Evolutionary conservation across 2,797 vertebrate genomes (phyloP).

Genomic region (Xerus rutilus): DNA sequence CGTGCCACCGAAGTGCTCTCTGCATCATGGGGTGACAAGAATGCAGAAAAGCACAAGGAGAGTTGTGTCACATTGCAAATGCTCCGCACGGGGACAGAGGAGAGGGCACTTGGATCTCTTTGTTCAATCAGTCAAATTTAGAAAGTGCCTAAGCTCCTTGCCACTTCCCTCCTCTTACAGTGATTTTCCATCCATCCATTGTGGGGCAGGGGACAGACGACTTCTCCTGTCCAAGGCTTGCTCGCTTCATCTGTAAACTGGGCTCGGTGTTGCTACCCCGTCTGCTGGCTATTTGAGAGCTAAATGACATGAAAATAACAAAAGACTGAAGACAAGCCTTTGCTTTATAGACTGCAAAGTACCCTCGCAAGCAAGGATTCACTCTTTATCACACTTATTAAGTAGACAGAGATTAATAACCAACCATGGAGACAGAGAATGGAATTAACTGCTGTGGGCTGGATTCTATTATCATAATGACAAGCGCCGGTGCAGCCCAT

Average conservation of each 20-base stretch:
- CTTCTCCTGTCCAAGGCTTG: background rate
- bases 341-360: background rate
- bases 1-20: too few relatives aligned
- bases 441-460: conserved; percentile 21
- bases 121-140: background rate
- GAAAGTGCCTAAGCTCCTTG: background rate
- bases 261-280: background rate
- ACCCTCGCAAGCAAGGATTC: background rate
- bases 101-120: background rate
- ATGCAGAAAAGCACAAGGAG: background rate
- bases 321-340: accelerated
- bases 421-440: background rate
- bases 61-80: accelerated
- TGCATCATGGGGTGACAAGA: background rate
- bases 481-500: background rate
- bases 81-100: background rate
- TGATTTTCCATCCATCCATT: background rate
- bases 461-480: background rate
- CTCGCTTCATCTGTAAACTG: background rate
- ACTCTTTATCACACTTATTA: background rate
- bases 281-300: background rate
- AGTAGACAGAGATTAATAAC: background rate
- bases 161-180: background rate
- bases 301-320: background rate
- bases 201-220: accelerated